Evolutionary conservation across 2,888 invertebrate genomes (phyloP).

Genomic region (Adelognathus sp.): DNA sequence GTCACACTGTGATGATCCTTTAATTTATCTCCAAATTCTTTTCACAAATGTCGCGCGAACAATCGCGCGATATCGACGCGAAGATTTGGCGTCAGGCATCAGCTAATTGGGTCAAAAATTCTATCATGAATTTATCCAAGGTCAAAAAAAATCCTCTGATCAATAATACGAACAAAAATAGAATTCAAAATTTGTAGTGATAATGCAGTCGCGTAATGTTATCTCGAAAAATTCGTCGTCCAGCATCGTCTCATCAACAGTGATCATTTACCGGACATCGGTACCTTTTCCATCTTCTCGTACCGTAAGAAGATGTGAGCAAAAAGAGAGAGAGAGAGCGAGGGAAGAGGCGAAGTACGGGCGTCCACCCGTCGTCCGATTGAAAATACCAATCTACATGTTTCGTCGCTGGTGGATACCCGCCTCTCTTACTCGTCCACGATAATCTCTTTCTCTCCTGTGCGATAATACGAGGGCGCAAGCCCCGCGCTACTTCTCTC

Average conservation of each 20-base stretch:
- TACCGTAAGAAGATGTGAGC: no score
- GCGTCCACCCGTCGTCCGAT: constrained; percentile 55
- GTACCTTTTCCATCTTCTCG: no score
- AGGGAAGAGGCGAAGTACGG: constrained; percentile 20
- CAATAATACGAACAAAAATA: no score
- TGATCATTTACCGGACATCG: constrained; percentile 35
- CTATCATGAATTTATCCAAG: no score
- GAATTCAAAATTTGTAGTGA: constrained; percentile 22
- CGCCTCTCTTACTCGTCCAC: constrained; percentile 26
- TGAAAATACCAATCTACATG: constrained; percentile 61
- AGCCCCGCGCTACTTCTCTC: constrained; percentile 15
- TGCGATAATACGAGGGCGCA: constrained; percentile 42
- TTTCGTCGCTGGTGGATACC: constrained; percentile 31
- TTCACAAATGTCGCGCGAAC: no score
- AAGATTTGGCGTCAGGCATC: no score
- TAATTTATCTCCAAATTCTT: no score
- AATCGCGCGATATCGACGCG: no score
- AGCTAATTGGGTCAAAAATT: no score
- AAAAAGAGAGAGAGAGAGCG: constrained; percentile 13
- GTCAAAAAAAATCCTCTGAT: no score
- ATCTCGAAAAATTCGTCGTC: no score
- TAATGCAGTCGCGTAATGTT: neutral
- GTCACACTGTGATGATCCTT: no score
- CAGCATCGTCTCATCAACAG: neutral
- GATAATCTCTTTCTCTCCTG: constrained; percentile 1